Evolutionary conservation across 2,888 invertebrate genomes (phyloP).

Genomic region (Arctia plantaginis): DNA sequence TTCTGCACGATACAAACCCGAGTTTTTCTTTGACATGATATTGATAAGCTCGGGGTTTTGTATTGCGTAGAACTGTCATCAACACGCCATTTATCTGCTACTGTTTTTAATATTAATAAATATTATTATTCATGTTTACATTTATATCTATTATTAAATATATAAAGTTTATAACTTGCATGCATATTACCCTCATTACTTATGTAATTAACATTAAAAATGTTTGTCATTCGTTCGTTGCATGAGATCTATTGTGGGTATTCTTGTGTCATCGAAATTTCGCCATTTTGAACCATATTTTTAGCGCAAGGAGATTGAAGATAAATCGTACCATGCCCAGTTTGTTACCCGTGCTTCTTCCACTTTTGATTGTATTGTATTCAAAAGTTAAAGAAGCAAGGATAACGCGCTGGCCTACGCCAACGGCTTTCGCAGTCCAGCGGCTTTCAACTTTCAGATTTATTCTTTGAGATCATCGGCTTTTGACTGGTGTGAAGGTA

Average conservation of each 20-base stretch:
- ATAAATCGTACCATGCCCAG: background rate
- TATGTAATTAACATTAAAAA: background rate
- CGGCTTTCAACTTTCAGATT: background rate
- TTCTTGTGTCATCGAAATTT: background rate
- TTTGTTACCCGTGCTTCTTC: constrained; percentile 19
- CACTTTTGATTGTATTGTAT: constrained; percentile 10
- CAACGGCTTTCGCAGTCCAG: background rate
- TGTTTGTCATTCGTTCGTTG: background rate
- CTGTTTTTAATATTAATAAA: background rate
- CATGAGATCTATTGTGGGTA: background rate
- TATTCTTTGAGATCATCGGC: background rate
- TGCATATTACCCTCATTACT: background rate
- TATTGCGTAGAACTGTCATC: constrained; percentile 25
- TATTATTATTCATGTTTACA: background rate
- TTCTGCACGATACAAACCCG: constrained; percentile 20
- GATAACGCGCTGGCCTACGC: constrained; percentile 3
- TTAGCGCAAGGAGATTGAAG: constrained; percentile 12
- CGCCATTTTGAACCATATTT: background rate
- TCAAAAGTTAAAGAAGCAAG: constrained; percentile 23
- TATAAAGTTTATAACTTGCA: background rate
- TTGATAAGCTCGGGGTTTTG: constrained; percentile 25
- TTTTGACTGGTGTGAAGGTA: constrained; percentile 3
- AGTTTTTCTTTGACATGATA: constrained; percentile 18
- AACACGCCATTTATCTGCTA: constrained; percentile 7
- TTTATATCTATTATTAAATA: background rate